Evolutionary conservation across 1,140 invertebrate species (phyloP).

Genomic region (Meloidogyne hapla): DNA sequence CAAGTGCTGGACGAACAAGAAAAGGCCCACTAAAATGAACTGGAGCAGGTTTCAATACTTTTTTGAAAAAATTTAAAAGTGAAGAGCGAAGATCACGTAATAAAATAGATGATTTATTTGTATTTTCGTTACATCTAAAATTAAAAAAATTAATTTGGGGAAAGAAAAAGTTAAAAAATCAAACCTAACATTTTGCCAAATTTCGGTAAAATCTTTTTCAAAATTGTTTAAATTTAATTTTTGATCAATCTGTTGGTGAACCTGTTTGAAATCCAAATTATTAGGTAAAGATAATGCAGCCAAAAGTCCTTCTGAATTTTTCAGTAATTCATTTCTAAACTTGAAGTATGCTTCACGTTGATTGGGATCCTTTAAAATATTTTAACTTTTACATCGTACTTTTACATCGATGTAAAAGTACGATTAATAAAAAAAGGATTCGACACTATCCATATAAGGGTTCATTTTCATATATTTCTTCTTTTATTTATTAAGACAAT

Average conservation of each 20-base stretch:
- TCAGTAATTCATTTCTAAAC: background rate
- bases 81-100: background rate
- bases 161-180: too few species aligned
- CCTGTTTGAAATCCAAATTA: background rate
- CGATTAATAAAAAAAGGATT: too few species aligned
- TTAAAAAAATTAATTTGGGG: background rate
- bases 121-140: background rate
- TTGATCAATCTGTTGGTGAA: background rate
- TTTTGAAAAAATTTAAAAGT: background rate
- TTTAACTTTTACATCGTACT: too few species aligned
- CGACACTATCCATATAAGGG: too few species aligned
- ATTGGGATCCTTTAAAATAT: background rate
- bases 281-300: background rate
- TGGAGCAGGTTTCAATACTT: background rate
- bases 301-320: constrained; percentile 6
- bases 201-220: background rate
- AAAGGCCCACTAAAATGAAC: background rate
- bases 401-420: too few species aligned
- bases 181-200: background rate
- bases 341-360: background rate
- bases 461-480: too few species aligned
- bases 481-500: too few species aligned
- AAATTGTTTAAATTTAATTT: background rate
- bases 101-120: background rate
- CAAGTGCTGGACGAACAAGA: background rate